A percentile compares a stretch with the other conserved stretches of the same genome.
phyloP scores from a whole-genome alignment of 2,888 invertebrate species.

The Tupiocoris notatus region DNA sequence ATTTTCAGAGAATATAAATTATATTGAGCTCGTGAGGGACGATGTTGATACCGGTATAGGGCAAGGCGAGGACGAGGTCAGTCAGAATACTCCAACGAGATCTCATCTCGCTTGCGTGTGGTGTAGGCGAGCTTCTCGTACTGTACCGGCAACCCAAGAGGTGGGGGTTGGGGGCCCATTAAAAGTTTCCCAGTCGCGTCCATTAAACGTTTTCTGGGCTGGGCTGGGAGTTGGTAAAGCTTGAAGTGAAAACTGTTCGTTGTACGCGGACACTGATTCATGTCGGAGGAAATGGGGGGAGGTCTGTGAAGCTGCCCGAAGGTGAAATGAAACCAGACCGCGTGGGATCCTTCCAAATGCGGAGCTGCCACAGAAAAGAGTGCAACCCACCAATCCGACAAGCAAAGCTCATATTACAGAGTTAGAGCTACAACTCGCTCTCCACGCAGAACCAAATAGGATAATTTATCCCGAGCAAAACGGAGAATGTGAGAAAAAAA shows the following conservation, averaged over 20 bases:
- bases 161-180: neutral
- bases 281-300: neutral
- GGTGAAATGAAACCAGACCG: neutral
- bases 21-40: no score
- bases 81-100: neutral
- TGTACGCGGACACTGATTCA: neutral
- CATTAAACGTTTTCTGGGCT: neutral
- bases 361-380: no score
- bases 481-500: no score
- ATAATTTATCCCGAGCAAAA: no score
- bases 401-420: no score
- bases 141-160: neutral
- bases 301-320: neutral
- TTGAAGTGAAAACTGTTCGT: neutral
- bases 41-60: neutral
- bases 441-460: no score
- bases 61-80: neutral
- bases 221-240: neutral
- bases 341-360: neutral
- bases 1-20: no score
- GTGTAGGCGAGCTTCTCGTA: neutral
- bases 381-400: no score
- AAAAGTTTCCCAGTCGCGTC: neutral
- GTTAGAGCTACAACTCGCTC: no score
- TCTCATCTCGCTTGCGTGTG: neutral